Percentiles rank a stretch among this genome's conserved stretches.
Conservation (phyloP, 2,888 invertebrate species). For the Mesoligia furuncula region DNA sequence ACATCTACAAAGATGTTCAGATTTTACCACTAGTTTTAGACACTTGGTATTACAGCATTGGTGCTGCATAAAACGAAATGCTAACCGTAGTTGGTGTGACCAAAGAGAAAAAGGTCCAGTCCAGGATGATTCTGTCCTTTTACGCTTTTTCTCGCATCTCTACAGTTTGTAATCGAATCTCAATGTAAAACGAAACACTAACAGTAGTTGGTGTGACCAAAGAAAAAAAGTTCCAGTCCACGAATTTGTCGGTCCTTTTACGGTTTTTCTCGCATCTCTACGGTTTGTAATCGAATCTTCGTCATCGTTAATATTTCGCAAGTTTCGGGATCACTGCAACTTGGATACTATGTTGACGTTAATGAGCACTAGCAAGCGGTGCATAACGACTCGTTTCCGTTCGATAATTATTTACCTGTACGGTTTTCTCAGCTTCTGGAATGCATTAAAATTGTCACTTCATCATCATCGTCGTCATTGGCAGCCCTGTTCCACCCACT, state of each 20-base stretch:
- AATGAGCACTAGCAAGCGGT: neutral
- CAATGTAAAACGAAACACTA: neutral
- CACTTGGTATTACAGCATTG: neutral
- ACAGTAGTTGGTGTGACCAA: slow-evolving; percentile 1
- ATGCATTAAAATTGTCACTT: neutral
- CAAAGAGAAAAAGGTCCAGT: neutral
- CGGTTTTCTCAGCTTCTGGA: neutral
- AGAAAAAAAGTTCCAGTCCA: neutral
- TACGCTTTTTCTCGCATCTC: neutral
- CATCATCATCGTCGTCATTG: neutral
- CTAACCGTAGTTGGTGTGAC: neutral
- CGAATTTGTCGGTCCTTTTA: neutral
- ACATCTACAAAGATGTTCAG: neutral
- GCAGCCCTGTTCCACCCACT: neutral
- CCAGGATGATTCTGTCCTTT: neutral
- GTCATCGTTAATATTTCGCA: slow-evolving; percentile 3
- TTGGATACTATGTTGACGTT: slow-evolving; percentile 16
- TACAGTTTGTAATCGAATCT: neutral
- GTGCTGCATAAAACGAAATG: slow-evolving; percentile 4
- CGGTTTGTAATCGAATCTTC: neutral
- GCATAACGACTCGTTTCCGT: slow-evolving; percentile 32
- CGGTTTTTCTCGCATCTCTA: slow-evolving; percentile 1
- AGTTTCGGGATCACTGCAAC: neutral
- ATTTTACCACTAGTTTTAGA: neutral
- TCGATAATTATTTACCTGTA: slow-evolving; percentile 20